Conservation (phyloP, 35 echinoderm and acorn worm species). For the Heliocidaris tuberculata region DNA sequence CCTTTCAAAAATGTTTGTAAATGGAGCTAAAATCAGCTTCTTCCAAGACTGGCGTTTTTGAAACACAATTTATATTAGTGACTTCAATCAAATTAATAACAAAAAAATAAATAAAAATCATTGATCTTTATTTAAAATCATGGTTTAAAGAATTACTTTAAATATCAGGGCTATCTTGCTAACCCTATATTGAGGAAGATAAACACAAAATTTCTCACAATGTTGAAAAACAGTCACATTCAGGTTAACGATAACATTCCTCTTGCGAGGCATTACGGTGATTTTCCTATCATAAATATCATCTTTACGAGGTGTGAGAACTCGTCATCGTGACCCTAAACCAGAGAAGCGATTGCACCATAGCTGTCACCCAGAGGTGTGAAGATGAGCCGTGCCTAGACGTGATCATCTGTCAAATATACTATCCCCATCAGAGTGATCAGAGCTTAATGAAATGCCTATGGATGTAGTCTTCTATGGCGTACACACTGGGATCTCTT, state of each 20-base stretch:
- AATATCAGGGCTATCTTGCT: too few relatives aligned
- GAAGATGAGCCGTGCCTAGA: background rate
- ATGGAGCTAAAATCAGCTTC: too few relatives aligned
- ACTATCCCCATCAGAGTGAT: background rate
- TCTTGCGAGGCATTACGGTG: background rate
- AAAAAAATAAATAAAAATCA: too few relatives aligned
- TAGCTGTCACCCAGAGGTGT: background rate
- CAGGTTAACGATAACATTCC: background rate
- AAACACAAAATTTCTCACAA: background rate
- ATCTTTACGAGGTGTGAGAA: background rate
- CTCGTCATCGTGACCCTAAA: background rate
- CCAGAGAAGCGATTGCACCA: background rate
- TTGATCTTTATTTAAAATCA: too few relatives aligned
- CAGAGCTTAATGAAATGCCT: conserved; percentile 10
- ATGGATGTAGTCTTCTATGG: background rate
- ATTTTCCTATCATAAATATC: conserved; percentile 5
- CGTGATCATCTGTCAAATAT: background rate
- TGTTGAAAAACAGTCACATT: background rate
- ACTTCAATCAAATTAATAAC: too few relatives aligned
- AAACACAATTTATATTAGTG: too few relatives aligned
- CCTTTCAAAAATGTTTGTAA: too few relatives aligned
- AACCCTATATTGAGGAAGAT: too few relatives aligned
- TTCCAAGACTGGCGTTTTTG: too few relatives aligned
- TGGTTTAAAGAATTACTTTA: too few relatives aligned
- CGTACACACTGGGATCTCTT: background rate